Conservation (phyloP, 2,113 vertebrate species). For the Jaculus jaculus region DNA sequence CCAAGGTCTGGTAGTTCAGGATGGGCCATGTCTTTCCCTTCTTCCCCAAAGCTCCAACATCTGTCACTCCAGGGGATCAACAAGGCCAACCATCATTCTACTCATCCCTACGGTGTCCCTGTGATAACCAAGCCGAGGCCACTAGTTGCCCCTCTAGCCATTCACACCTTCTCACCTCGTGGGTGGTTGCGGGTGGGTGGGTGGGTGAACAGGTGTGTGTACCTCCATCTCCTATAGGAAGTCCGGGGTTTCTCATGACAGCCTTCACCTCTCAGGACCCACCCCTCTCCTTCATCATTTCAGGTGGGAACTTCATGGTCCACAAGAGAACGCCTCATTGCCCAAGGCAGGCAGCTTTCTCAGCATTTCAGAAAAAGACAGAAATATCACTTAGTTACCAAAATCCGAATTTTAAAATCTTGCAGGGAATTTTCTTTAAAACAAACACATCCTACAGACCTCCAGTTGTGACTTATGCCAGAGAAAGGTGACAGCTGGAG, state of each 20-base stretch:
- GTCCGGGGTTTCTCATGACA: not conserved
- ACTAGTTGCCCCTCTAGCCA: not conserved
- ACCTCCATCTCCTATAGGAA: no score
- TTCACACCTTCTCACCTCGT: no score
- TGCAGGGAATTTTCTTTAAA: not conserved
- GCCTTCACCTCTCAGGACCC: not conserved
- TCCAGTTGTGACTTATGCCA: not conserved
- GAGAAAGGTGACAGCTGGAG: not conserved
- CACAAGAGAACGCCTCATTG: rapidly evolving
- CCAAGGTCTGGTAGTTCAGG: not conserved
- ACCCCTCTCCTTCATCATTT: rapidly evolving
- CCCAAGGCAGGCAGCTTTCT: not conserved
- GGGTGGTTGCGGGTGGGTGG: no score
- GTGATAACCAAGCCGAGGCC: not conserved
- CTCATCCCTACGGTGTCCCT: not conserved
- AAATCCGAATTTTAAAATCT: not conserved
- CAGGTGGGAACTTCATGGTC: not conserved
- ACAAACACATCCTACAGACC: not conserved
- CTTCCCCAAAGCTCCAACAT: not conserved
- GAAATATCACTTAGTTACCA: not conserved
- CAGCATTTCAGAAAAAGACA: not conserved
- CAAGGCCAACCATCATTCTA: not conserved
- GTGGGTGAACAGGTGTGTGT: not conserved
- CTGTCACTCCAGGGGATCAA: not conserved
- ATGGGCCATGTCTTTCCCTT: not conserved